Conservation (phyloP, 2,888 invertebrate species). For the Cerastoderma edule region DNA sequence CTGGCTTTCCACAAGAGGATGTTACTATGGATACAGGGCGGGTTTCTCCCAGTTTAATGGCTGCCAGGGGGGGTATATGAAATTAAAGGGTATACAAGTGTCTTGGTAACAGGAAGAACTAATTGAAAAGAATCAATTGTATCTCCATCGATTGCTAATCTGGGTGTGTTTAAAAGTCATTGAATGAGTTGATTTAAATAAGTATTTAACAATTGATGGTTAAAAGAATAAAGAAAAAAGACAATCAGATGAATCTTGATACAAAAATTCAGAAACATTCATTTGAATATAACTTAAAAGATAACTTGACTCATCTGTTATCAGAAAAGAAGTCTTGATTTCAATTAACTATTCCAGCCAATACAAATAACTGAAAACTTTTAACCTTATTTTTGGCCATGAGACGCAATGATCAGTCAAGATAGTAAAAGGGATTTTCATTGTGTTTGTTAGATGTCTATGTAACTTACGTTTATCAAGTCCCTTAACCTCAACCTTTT, state of each 20-base stretch:
- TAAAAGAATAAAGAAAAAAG: neutral
- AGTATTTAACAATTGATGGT: neutral
- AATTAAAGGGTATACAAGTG: conserved; percentile 8
- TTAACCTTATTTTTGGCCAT: too few relatives aligned
- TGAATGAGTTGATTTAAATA: too few relatives aligned
- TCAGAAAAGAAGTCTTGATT: too few relatives aligned
- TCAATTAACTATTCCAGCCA: too few relatives aligned
- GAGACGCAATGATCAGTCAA: too few relatives aligned
- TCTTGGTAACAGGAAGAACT: too few relatives aligned
- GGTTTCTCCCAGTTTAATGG: conserved; percentile 60
- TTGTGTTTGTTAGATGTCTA: neutral
- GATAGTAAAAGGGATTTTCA: neutral
- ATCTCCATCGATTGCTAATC: too few relatives aligned
- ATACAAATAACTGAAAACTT: too few relatives aligned
- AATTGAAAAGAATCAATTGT: too few relatives aligned
- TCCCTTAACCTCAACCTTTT: conserved; percentile 93
- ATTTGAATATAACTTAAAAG: too few relatives aligned
- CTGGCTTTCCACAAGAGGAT: conserved; percentile 63
- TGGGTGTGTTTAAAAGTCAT: too few relatives aligned
- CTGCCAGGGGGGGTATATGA: conserved; percentile 36
- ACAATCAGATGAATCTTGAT: conserved; percentile 3
- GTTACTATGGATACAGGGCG: conserved; percentile 53
- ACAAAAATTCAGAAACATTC: neutral
- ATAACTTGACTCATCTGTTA: too few relatives aligned
- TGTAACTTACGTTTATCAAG: conserved; percentile 92